These are phyloP conservation scores for Pongo abelii DNA, from an alignment of 2,113 vertebrate genomes.

Conservation along the genomic window DNA sequence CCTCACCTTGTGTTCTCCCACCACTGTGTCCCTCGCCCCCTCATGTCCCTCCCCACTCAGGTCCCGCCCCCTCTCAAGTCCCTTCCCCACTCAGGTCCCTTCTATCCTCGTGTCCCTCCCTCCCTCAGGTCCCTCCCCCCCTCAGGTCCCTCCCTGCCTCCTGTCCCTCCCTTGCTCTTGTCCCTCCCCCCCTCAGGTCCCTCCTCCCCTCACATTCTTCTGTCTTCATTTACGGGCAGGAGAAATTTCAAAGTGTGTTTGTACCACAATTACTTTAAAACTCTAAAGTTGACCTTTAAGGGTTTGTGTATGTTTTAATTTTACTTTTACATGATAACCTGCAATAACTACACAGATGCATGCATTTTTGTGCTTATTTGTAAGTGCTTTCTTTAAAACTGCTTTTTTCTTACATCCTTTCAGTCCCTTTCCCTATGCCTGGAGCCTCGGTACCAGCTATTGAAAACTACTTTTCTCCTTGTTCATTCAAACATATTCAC, in stretches of 20 bases:
- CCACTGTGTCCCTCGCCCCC: no score
- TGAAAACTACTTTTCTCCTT: not conserved
- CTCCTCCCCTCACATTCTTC: accelerated
- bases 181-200: not conserved
- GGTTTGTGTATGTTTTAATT: not conserved
- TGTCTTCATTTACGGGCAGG: not conserved
- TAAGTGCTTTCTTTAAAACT: not conserved
- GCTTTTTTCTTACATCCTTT: not conserved
- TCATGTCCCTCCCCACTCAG: no score
- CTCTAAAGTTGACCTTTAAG: not conserved
- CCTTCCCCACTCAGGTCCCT: no score
- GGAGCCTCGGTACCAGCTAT: no score
- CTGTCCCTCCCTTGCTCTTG: no score
- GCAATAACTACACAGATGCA: not conserved
- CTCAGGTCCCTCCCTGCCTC: no score
- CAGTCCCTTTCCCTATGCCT: not conserved
- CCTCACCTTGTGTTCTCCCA: no score
- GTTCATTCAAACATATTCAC: not conserved
- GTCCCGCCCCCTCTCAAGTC: no score
- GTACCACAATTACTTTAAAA: not conserved
- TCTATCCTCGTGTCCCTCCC: no score
- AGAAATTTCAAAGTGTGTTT: no score
- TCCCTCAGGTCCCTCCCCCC: no score
- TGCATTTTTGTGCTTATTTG: not conserved
- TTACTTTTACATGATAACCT: not conserved